Conservation (phyloP, 2,888 invertebrate genomes). For the Lydus trimaculatus region DNA sequence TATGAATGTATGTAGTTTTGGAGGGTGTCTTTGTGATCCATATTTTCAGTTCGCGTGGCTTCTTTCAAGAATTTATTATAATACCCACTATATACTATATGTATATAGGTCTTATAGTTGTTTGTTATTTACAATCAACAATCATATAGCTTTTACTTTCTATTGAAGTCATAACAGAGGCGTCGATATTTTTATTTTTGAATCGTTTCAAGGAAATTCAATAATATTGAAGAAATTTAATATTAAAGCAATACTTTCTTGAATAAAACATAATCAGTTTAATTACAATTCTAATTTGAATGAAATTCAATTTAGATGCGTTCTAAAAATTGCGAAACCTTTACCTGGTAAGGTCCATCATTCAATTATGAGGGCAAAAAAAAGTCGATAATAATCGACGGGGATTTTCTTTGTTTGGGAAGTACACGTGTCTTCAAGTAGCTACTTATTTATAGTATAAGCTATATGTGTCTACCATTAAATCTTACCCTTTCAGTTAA, state of each 20-base stretch:
- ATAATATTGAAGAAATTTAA: too few species aligned
- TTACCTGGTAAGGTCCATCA: not conserved
- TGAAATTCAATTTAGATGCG: too few species aligned
- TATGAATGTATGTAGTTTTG: not conserved
- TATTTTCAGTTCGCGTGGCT: slow-evolving; percentile 31
- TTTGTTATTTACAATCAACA: not conserved
- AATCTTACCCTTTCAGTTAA: not conserved
- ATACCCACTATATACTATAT: slow-evolving; percentile 15
- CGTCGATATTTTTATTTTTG: slow-evolving; percentile 11
- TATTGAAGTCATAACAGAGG: slow-evolving; percentile 12
- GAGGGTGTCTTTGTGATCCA: slow-evolving; percentile 34
- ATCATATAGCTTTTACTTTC: slow-evolving; percentile 28
- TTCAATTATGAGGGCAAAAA: not conserved
- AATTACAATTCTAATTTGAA: not conserved
- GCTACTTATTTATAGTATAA: slow-evolving; percentile 12
- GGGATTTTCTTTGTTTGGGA: slow-evolving; percentile 31
- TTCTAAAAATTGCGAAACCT: not conserved
- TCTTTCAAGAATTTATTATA: slow-evolving; percentile 25
- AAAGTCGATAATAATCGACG: slow-evolving; percentile 14
- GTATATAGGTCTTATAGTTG: not conserved
- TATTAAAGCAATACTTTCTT: not conserved
- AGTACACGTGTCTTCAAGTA: slow-evolving; percentile 27
- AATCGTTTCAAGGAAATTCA: not conserved
- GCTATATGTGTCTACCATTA: not conserved
- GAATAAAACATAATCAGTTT: not conserved